These are phyloP conservation scores for Philopedon plagiatum DNA, from an alignment of 2,888 invertebrate genomes.

Conservation along the genomic window DNA sequence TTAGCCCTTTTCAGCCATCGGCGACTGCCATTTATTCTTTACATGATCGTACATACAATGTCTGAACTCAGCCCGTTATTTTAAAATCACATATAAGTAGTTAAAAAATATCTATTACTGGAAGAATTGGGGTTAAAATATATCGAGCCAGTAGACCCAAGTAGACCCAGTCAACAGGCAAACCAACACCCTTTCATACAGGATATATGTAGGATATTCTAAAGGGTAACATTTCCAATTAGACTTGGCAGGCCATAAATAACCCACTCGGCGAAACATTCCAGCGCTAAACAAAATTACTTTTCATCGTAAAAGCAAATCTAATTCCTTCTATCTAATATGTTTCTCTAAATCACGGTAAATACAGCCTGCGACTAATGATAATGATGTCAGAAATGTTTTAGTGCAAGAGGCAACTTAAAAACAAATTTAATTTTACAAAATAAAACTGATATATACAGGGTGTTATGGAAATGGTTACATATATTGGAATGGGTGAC, in stretches of 20 bases:
- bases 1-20: no score
- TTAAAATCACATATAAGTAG: no score
- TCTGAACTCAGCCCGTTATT: no score
- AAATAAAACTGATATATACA: no score
- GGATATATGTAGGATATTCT: not conserved
- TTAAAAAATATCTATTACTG: not conserved
- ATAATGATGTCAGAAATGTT: no score
- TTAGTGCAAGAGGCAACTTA: no score
- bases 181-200: not conserved
- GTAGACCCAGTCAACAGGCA: no score
- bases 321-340: not conserved
- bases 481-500: no score
- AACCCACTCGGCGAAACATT: not conserved
- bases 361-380: not conserved
- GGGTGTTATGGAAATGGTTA: no score
- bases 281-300: not conserved
- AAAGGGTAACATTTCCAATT: slow-evolving; percentile 1
- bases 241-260: slow-evolving; percentile 2
- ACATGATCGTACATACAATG: no score
- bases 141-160: not conserved
- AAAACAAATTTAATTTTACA: no score
- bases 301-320: not conserved
- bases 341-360: not conserved
- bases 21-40: no score
- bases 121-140: not conserved